Base-by-base conservation (phyloP, 2,888 invertebrate genomes). In the Rhaphigaster nebulosa region DNA sequence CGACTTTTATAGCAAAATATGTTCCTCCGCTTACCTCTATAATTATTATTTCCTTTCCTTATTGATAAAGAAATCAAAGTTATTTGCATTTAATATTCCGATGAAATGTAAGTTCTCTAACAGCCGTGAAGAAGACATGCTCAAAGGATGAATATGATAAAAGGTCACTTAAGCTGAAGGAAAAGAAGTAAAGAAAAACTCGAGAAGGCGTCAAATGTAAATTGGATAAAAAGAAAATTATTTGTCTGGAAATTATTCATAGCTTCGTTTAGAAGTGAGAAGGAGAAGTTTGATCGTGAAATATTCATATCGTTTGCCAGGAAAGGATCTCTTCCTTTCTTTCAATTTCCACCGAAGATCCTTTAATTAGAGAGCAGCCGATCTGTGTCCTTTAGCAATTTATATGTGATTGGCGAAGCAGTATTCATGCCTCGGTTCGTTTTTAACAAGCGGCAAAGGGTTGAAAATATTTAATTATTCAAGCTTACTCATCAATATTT, bases 211-310 rank as follows among this genome's bases (percentile, higher is more conserved):
- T 84, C 84, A 84, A 41, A 84, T 84, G 45, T 50, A 84, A 84
- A 84, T 84, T 84, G 45, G 45, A 84, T 45, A 84, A 84, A 84
- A 84, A 84, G 45, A 84, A 84, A 84, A 84, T 45, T 45, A 84
- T 45, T 45, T 45, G 45, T n/a, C n/a, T 41, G 10, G n/a, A 84
- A 84, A 84, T 84, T 84, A 84, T 84, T 84, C 84, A 84, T 84
- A 84, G 84, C 10, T 84, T 84, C 84, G 84, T 84, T 84, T 84
- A 84, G 84, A 84, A 50, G 38, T 41, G 45, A 84, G 84, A 45
- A 50, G 84, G 45, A 84, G 45, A 84, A 84, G 84, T 84, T 84
- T 84, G 84, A 84, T 45, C 45, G n/a, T 84, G 26, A 84, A 84
- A 84, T 84, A 84, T 84, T 84, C 84, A 84, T 84, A 84, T 41